These are phyloP conservation scores for Myathropa florea DNA, from an alignment of 2,888 invertebrate genomes.

Conservation along the genomic window DNA sequence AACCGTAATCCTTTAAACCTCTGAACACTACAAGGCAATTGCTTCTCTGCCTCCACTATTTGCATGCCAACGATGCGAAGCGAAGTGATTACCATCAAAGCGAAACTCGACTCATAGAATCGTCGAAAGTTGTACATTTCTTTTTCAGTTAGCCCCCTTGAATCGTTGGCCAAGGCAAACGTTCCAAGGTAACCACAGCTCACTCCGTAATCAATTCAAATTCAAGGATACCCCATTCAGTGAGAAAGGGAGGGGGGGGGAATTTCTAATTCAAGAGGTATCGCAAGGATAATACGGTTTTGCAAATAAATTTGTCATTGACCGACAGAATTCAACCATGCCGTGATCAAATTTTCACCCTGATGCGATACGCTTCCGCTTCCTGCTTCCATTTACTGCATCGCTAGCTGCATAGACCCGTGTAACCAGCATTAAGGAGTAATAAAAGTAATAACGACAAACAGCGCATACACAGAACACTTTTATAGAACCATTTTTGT, in stretches of 20 bases:
- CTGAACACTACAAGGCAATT: background rate
- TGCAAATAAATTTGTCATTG: conserved; percentile 16
- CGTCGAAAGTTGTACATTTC: background rate
- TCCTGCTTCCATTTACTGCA: conserved; percentile 11
- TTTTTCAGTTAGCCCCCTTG: background rate
- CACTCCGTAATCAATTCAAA: conserved; percentile 4
- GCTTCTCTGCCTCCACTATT: background rate
- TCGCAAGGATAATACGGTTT: background rate
- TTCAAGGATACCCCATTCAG: background rate
- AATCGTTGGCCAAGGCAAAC: background rate
- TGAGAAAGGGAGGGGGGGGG: background rate
- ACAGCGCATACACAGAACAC: conserved; percentile 22
- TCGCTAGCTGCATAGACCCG: background rate
- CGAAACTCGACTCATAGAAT: background rate
- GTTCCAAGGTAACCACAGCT: conserved; percentile 2
- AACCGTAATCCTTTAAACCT: conserved; percentile 11
- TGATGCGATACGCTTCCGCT: background rate
- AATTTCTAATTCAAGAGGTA: background rate
- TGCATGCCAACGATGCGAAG: conserved; percentile 6
- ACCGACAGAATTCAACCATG: background rate
- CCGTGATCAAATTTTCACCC: background rate
- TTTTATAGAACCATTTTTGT: conserved; percentile 55
- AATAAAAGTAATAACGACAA: conserved; percentile 7
- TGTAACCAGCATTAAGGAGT: background rate
- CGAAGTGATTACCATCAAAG: conserved; percentile 5